phyloP scores from a whole-genome alignment of 1,140 invertebrate species.

The Scaptomyza graminum region DNA sequence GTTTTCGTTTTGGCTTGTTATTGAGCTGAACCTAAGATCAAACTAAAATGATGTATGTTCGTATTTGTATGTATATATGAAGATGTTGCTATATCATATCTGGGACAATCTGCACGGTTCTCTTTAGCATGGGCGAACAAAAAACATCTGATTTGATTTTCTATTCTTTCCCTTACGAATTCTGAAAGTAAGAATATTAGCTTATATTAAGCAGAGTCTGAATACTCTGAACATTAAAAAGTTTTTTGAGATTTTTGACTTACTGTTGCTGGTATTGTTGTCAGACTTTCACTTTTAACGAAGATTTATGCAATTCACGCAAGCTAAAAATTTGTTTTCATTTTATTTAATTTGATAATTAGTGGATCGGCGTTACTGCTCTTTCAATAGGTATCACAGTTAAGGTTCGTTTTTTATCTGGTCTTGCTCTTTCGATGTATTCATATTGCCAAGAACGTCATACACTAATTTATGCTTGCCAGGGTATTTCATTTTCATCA shows the following conservation, averaged over 20 bases:
- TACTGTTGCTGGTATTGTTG: not conserved
- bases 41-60: not conserved
- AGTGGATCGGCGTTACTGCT: conserved; percentile 6
- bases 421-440: not conserved
- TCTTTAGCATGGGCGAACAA: not conserved
- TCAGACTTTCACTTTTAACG: conserved; percentile 60
- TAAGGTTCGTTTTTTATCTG: not conserved
- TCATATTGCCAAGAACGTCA: no score
- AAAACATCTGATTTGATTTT: not conserved
- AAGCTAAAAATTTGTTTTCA: conserved; percentile 44
- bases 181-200: no score
- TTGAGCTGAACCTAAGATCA: no score
- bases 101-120: conserved; percentile 2
- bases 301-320: conserved; percentile 35
- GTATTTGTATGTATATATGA: not conserved
- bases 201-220: not conserved
- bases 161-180: not conserved
- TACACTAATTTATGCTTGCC: not conserved
- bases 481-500: conserved; percentile 8
- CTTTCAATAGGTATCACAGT: not conserved
- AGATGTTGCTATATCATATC: conserved; percentile 1
- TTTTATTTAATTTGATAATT: conserved; percentile 62
- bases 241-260: not conserved
- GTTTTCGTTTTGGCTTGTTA: no score
- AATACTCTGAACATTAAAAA: not conserved